Evolutionary conservation across 2,888 invertebrate genomes (phyloP).

Genomic region (Thymelicus lineola): DNA sequence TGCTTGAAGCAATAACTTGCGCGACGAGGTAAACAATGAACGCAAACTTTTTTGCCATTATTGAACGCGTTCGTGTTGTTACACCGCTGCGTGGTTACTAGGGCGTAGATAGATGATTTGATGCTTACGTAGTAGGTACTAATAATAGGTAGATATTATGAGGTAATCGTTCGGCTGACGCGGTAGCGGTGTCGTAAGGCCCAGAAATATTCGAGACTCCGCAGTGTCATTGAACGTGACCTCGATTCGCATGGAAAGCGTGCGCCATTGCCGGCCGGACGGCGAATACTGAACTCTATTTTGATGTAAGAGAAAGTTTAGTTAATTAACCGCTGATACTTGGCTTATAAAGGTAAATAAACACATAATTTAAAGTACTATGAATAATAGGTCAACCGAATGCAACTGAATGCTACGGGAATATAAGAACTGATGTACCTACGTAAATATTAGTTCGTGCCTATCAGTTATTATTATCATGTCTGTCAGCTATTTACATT

Average conservation of each 20-base stretch:
- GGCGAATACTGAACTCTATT: conserved; percentile 53
- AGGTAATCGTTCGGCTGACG: conserved; percentile 78
- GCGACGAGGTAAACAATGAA: conserved; percentile 62
- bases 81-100: conserved; percentile 72
- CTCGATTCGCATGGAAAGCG: conserved; percentile 62
- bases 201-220: conserved; percentile 74
- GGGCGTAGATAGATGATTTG: conserved; percentile 64
- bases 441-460: too few species aligned
- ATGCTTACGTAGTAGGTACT: conserved; percentile 68
- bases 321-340: conserved; percentile 17
- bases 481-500: too few species aligned
- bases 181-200: conserved; percentile 71
- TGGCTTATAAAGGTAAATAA: not conserved
- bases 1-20: conserved; percentile 59
- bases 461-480: too few species aligned
- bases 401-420: too few species aligned
- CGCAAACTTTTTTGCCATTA: conserved; percentile 64
- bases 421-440: too few species aligned
- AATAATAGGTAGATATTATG: conserved; percentile 80
- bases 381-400: too few species aligned
- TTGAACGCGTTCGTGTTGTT: conserved; percentile 68
- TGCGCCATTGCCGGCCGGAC: conserved; percentile 53
- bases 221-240: conserved; percentile 70
- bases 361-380: too few species aligned
- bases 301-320: conserved; percentile 33